Evolutionary conservation across 2,888 invertebrate genomes (phyloP).

Genomic region (Hydroisotoma schaefferi): DNA sequence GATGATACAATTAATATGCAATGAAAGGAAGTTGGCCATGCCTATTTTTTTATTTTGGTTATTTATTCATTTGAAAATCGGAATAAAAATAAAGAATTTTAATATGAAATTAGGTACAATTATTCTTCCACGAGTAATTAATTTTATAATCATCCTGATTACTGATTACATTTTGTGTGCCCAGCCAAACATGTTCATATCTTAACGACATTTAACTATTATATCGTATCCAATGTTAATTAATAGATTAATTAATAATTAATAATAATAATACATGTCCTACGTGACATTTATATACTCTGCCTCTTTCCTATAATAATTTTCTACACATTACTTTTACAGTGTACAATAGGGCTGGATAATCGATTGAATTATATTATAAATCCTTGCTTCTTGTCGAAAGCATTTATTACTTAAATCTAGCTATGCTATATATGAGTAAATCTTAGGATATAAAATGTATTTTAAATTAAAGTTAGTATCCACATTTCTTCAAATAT

Average conservation of each 20-base stretch:
- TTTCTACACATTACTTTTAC: not conserved
- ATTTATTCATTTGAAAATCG: conserved; percentile 12
- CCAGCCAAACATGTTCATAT: not conserved
- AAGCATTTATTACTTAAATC: not conserved
- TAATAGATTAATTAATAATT: too few relatives aligned
- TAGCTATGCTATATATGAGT: not conserved
- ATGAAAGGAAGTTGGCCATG: not conserved
- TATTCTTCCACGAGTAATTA: too few relatives aligned
- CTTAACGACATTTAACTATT: not conserved
- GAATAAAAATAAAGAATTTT: conserved; percentile 19
- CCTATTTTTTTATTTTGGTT: not conserved
- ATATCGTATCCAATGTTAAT: too few relatives aligned
- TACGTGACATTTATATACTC: not conserved
- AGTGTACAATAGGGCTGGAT: too few relatives aligned
- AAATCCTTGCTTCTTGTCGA: not conserved
- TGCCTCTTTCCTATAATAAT: not conserved
- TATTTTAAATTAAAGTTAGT: not conserved
- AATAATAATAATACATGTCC: conserved; percentile 7
- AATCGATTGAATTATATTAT: not conserved
- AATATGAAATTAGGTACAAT: conserved; percentile 14
- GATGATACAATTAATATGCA: too few relatives aligned
- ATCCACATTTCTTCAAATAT: not conserved
- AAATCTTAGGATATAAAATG: not conserved
- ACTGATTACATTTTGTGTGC: not conserved
- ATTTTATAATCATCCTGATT: too few relatives aligned